phyloP scores from a whole-genome alignment of 2,888 invertebrate species.

The Eupithecia vulgata region DNA sequence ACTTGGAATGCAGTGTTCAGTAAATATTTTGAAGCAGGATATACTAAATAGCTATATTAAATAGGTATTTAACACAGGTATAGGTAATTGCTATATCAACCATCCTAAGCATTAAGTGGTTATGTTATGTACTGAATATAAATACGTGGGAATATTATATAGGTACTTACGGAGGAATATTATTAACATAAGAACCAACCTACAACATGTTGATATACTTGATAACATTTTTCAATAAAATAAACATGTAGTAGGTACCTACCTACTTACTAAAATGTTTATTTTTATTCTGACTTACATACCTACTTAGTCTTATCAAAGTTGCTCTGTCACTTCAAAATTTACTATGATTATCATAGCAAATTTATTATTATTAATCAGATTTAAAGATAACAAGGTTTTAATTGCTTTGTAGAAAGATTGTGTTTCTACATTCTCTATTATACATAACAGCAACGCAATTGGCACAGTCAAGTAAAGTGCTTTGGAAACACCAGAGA shows the following conservation, averaged over 20 bases:
- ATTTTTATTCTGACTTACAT: background rate
- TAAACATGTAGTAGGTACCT: background rate
- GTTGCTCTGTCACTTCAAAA: background rate
- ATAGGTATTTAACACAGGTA: background rate
- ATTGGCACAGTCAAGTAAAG: conserved; percentile 4
- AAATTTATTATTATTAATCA: background rate
- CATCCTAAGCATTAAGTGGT: background rate
- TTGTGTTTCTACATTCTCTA: background rate
- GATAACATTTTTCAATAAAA: background rate
- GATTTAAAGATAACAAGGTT: background rate
- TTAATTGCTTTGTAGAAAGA: background rate
- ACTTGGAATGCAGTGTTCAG: background rate
- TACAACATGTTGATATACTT: background rate
- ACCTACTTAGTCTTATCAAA: background rate
- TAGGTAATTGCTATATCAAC: background rate
- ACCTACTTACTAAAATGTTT: no score
- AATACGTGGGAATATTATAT: background rate
- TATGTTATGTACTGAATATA: background rate
- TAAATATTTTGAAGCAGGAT: background rate
- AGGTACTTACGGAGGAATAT: background rate
- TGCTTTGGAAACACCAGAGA: conserved; percentile 19
- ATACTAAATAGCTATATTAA: background rate
- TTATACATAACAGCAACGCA: background rate
- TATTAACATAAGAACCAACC: no score
- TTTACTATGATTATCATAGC: background rate